Percentiles rank a stretch among this genome's conserved stretches.
Conservation (phyloP, 2,888 invertebrate genomes). For the Silvanus unidentatus region DNA sequence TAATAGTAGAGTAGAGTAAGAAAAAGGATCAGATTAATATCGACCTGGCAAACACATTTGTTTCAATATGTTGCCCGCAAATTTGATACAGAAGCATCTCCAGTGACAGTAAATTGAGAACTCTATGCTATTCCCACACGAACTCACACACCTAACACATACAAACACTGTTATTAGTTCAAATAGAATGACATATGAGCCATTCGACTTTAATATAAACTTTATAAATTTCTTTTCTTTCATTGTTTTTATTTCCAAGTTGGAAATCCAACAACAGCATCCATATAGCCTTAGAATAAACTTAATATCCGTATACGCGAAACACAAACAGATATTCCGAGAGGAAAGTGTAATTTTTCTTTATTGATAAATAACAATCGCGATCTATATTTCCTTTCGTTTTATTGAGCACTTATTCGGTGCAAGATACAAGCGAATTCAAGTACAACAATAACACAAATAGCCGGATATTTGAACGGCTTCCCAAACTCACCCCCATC, state of each 20-base stretch:
- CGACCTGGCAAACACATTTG: conserved; percentile 38
- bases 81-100: conserved; percentile 22
- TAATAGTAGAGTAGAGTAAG: not conserved
- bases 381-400: too few species aligned
- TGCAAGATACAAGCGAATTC: too few species aligned
- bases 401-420: too few species aligned
- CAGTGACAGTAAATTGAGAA: conserved; percentile 13
- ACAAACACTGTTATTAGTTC: conserved; percentile 10
- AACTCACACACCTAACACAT: conserved; percentile 8
- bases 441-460: too few species aligned
- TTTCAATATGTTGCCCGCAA: conserved; percentile 32
- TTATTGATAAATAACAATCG: too few species aligned
- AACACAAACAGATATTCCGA: too few species aligned
- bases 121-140: conserved; percentile 12
- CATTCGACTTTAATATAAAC: conserved; percentile 2
- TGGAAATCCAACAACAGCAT: too few species aligned
- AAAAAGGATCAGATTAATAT: conserved; percentile 35
- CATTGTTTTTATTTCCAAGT: not conserved
- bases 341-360: too few species aligned
- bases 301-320: too few species aligned
- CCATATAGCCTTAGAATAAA: too few species aligned
- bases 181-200: conserved; percentile 11
- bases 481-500: too few species aligned
- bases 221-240: not conserved
- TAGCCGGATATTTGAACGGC: too few species aligned